These are phyloP conservation scores for Pelecanoides urinatrix DNA, from an alignment of 2,113 vertebrate species.

Conservation along the genomic window DNA sequence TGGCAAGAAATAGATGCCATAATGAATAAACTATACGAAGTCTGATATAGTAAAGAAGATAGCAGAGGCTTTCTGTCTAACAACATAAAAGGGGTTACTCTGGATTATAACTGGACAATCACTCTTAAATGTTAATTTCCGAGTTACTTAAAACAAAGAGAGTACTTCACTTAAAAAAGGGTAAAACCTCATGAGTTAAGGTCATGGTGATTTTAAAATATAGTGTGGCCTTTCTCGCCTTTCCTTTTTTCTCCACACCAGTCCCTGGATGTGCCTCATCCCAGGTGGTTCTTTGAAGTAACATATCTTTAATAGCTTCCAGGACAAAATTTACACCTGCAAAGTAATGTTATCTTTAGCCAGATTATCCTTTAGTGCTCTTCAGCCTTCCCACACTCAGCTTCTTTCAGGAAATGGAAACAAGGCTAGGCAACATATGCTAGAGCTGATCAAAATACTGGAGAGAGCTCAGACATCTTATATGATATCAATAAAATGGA, in stretches of 20 bases:
- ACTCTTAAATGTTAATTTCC: background rate
- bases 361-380: background rate
- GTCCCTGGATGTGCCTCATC: background rate
- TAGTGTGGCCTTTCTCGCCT: background rate
- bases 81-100: background rate
- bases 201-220: background rate
- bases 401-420: background rate
- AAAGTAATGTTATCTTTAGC: background rate
- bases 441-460: background rate
- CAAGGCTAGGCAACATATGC: background rate
- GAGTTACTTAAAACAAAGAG: background rate
- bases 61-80: background rate
- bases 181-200: background rate
- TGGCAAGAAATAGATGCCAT: background rate
- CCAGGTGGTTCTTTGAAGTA: background rate
- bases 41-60: background rate
- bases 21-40: background rate
- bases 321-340: background rate
- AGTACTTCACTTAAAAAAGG: background rate
- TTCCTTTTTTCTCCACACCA: background rate
- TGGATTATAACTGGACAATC: background rate
- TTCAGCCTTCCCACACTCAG: constrained; percentile 1
- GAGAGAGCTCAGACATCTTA: background rate
- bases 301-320: background rate
- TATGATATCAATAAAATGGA: background rate